Percentiles rank a stretch among this genome's conserved stretches.
phyloP scores from a whole-genome alignment of 2,113 vertebrate species.

The Pterocles burchelli region DNA sequence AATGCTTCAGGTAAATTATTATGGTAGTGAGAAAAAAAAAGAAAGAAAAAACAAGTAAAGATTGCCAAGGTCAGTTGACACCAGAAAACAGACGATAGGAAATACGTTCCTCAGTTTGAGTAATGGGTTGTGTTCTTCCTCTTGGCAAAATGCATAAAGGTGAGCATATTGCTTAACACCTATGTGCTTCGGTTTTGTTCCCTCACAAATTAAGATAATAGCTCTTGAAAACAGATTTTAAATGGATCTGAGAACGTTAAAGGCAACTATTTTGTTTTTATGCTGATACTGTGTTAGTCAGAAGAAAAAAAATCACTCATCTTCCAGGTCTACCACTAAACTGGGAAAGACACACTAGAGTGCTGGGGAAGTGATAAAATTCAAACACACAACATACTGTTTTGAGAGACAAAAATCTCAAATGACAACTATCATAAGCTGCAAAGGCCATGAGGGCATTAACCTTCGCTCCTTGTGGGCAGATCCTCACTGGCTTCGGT shows the following conservation, averaged over 20 bases:
- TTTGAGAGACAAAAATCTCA: neutral
- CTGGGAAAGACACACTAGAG: neutral
- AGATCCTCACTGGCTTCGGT: neutral
- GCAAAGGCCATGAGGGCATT: neutral
- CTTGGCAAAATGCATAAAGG: neutral
- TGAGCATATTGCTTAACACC: neutral
- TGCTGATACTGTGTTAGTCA: neutral
- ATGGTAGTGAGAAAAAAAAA: neutral
- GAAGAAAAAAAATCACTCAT: neutral
- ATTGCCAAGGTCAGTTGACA: neutral
- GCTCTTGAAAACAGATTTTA: neutral
- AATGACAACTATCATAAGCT: neutral
- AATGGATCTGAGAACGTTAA: neutral
- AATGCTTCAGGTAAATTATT: constrained; percentile 22
- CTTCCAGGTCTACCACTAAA: neutral
- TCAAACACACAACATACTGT: neutral
- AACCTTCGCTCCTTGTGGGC: neutral
- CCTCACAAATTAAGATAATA: neutral
- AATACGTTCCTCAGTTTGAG: rapidly evolving
- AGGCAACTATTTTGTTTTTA: neutral
- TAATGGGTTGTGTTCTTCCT: neutral
- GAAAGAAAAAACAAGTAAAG: neutral
- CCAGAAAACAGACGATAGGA: neutral
- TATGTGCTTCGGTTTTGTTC: neutral
- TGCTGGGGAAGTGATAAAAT: neutral